These are phyloP conservation scores for Grammomys dolichurus DNA, from an alignment of 2,113 vertebrate species.

Conservation along the genomic window DNA sequence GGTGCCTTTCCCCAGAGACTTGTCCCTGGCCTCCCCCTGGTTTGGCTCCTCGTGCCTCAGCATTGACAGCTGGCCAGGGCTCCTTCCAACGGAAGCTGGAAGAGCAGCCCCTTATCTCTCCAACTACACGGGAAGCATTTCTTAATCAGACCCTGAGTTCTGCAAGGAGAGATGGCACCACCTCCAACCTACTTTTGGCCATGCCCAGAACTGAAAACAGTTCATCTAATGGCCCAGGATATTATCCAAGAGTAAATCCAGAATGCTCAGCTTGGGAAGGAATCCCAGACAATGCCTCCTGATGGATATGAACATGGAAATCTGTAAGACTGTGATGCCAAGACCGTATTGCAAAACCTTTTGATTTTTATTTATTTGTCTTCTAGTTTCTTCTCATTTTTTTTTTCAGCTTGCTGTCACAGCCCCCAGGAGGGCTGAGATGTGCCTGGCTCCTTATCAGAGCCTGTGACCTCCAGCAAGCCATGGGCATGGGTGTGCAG, in stretches of 20 bases:
- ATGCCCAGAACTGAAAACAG: neutral
- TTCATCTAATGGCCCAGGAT: neutral
- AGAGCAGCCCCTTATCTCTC: neutral
- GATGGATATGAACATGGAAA: neutral
- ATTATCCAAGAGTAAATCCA: neutral
- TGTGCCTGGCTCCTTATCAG: neutral
- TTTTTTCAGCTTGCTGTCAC: neutral
- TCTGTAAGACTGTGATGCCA: neutral
- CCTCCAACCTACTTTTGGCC: neutral
- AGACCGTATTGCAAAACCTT: neutral
- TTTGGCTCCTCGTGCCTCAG: neutral
- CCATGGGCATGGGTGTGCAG: neutral
- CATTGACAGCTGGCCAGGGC: neutral
- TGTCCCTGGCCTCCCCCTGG: neutral
- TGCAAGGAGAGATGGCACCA: neutral
- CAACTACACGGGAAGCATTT: neutral
- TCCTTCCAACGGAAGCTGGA: neutral
- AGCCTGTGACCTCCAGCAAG: neutral
- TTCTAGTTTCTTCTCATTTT: neutral
- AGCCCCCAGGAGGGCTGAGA: neutral
- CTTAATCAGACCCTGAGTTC: neutral
- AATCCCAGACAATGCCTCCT: neutral
- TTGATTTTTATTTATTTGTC: neutral
- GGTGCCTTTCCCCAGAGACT: rapidly evolving
- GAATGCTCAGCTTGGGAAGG: neutral